A percentile compares a stretch with the other conserved stretches of the same genome.
Conservation (phyloP, 2,888 invertebrate species). For the Sinodicranocentrus sp. region DNA sequence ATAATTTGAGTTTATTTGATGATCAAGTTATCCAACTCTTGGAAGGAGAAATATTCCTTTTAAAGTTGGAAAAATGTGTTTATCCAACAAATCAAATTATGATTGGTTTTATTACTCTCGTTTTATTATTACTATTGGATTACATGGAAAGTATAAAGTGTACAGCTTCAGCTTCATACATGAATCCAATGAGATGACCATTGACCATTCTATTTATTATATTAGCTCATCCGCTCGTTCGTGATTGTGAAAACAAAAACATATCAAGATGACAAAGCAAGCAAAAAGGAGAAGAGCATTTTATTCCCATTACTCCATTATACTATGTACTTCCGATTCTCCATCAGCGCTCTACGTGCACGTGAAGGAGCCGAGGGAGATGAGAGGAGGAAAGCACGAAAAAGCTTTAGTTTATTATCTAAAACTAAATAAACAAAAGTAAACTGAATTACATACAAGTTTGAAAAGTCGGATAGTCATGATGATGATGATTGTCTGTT, state of each 20-base stretch:
- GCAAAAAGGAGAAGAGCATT: slow-evolving; percentile 48
- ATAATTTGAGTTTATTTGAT: too few species aligned
- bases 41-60: too few species aligned
- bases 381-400: slow-evolving; percentile 20
- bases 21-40: too few species aligned
- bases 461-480: slow-evolving; percentile 37
- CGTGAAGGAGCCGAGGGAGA: slow-evolving; percentile 65
- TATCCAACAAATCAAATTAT: slow-evolving; percentile 60
- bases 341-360: slow-evolving; percentile 27
- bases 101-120: slow-evolving; percentile 56
- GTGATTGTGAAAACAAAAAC: slow-evolving; percentile 67
- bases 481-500: slow-evolving; percentile 33
- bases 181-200: too few species aligned
- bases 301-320: slow-evolving; percentile 57
- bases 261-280: slow-evolving; percentile 60
- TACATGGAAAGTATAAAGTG: too few species aligned
- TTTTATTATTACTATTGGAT: too few species aligned
- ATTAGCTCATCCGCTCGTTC: slow-evolving; percentile 57
- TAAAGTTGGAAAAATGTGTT: slow-evolving; percentile 47
- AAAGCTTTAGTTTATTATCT: slow-evolving; percentile 50
- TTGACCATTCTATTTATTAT: slow-evolving; percentile 47
- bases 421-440: slow-evolving; percentile 66
- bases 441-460: slow-evolving; percentile 66
- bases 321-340: slow-evolving; percentile 21
- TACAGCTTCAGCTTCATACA: too few species aligned